phyloP scores from a whole-genome alignment of 1,140 invertebrate genomes.

The Sitobion miscanthi region DNA sequence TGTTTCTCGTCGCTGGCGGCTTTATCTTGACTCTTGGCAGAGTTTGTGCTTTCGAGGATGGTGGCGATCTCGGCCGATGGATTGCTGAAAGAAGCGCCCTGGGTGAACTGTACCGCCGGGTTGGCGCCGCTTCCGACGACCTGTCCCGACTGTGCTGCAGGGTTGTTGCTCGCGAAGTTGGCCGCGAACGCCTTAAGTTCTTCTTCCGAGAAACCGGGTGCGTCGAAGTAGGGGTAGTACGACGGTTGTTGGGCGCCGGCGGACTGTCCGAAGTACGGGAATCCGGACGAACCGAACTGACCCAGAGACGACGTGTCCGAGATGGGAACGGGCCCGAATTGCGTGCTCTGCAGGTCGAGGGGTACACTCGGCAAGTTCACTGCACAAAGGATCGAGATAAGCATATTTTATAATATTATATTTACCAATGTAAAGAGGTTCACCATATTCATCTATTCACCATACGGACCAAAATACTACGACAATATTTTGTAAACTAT shows the following conservation, averaged over 20 bases:
- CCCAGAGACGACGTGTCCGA: background rate
- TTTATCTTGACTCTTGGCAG: background rate
- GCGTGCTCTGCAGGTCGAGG: background rate
- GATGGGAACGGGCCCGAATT: background rate
- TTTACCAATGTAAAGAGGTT: too few relatives aligned
- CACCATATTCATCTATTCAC: background rate
- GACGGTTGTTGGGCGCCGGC: background rate
- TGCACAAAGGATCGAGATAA: background rate
- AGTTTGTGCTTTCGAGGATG: background rate
- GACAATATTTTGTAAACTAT: too few relatives aligned
- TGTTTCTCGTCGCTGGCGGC: background rate
- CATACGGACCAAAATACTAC: too few relatives aligned
- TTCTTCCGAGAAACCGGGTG: background rate
- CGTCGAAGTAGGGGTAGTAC: background rate
- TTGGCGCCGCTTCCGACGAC: too few relatives aligned
- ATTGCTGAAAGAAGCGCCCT: background rate
- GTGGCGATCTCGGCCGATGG: background rate
- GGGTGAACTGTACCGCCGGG: background rate
- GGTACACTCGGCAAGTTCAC: background rate
- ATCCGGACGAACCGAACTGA: background rate
- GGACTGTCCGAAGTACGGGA: constrained; percentile 8
- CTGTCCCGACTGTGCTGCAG: background rate
- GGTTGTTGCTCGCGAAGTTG: background rate
- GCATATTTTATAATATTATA: too few relatives aligned
- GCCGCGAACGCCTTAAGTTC: background rate